Percentiles rank a stretch among this genome's conserved stretches.
These are phyloP conservation scores for Eudemis profundana DNA, from an alignment of 2,888 invertebrate genomes.

Conservation along the genomic window DNA sequence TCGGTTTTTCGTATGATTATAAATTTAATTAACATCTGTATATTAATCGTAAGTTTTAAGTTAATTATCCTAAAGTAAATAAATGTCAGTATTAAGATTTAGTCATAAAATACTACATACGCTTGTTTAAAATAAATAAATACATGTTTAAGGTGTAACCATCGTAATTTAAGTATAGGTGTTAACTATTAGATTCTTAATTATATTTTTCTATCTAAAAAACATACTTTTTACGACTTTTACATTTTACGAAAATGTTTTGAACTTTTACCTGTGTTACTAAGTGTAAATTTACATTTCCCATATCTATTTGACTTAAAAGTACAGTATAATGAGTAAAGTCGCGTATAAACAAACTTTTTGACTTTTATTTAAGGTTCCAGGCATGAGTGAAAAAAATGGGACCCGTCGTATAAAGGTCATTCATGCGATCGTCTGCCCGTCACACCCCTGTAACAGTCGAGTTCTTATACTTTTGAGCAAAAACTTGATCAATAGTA, in stretches of 20 bases:
- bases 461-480: no score
- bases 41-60: no score
- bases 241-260: conserved; percentile 54
- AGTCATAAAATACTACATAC: conserved; percentile 45
- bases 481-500: no score
- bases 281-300: conserved; percentile 40
- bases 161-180: conserved; percentile 56
- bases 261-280: conserved; percentile 54
- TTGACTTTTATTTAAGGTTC: no score
- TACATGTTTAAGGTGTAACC: conserved; percentile 48
- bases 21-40: no score
- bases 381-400: no score
- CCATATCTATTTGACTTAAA: not conserved
- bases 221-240: conserved; percentile 76
- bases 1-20: no score
- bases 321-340: not conserved
- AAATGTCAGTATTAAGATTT: conserved; percentile 59
- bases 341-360: no score
- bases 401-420: no score
- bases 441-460: conserved; percentile 12
- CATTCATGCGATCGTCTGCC: no score
- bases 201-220: conserved; percentile 77
- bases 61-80: no score
- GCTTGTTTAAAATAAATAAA: conserved; percentile 55
- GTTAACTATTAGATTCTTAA: conserved; percentile 72